Percentiles rank a stretch among this genome's conserved stretches.
Evolutionary conservation across 2,888 invertebrate species (phyloP).

Genomic region (Serrognathus titanus): DNA sequence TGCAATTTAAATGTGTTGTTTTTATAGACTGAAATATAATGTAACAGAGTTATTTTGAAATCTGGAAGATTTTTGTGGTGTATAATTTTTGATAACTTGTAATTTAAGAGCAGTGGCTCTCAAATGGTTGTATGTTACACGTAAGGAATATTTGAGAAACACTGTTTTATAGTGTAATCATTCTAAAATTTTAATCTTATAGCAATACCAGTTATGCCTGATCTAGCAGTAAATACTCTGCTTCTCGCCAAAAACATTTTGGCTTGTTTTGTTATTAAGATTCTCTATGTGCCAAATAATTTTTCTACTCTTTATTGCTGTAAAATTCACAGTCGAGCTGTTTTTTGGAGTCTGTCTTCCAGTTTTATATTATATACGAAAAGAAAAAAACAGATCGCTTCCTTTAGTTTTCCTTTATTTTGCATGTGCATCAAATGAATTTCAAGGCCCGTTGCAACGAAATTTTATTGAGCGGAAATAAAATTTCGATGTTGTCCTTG

Average conservation of each 20-base stretch:
- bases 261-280: constrained; percentile 19
- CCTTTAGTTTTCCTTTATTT: background rate
- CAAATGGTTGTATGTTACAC: constrained; percentile 1
- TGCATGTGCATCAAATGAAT: background rate
- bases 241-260: constrained; percentile 32
- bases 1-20: too few relatives aligned
- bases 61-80: too few relatives aligned
- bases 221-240: constrained; percentile 41
- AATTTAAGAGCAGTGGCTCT: background rate
- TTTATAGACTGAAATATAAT: too few relatives aligned
- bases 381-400: constrained; percentile 8
- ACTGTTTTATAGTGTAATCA: constrained; percentile 31
- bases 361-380: constrained; percentile 36
- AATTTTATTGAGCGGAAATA: too few relatives aligned
- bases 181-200: constrained; percentile 39
- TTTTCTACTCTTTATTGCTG: constrained; percentile 28
- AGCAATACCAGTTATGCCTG: constrained; percentile 48
- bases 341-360: constrained; percentile 44
- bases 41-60: too few relatives aligned
- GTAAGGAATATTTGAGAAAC: constrained; percentile 1
- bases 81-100: too few relatives aligned
- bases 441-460: background rate
- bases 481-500: too few relatives aligned
- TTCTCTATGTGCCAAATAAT: constrained; percentile 30
- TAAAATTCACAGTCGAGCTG: constrained; percentile 17